A percentile compares a stretch with the other conserved stretches of the same genome.
Evolutionary conservation across 2,797 vertebrate genomes (phyloP).

Genomic region (Phalanger gymnotis): DNA sequence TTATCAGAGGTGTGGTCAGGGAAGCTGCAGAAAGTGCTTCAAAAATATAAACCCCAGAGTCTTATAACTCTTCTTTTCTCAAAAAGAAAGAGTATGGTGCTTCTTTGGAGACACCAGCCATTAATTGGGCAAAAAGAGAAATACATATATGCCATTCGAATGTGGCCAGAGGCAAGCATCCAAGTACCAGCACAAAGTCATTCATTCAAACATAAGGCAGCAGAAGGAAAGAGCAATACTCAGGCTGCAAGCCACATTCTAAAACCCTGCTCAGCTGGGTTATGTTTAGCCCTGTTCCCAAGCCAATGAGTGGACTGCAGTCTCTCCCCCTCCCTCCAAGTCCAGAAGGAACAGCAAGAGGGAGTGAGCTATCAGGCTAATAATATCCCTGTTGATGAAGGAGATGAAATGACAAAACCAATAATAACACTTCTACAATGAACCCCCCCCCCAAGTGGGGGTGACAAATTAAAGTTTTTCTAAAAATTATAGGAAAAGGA

Average conservation of each 20-base stretch:
- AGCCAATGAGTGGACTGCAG: neutral
- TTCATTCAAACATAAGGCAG: conserved; percentile 42
- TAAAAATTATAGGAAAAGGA: neutral
- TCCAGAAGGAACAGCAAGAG: neutral
- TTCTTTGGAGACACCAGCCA: conserved; percentile 57
- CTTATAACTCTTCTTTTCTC: conserved; percentile 38
- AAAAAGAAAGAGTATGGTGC: conserved; percentile 52
- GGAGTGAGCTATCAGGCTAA: neutral
- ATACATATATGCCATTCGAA: conserved; percentile 14
- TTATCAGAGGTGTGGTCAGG: no score
- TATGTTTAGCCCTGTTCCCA: neutral
- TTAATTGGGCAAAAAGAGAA: conserved; percentile 58
- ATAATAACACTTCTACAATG: neutral
- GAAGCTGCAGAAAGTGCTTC: neutral
- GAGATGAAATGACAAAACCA: neutral
- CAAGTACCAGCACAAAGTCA: conserved; percentile 58
- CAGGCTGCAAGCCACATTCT: conserved; percentile 18
- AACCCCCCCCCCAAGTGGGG: neutral
- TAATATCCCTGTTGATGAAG: neutral
- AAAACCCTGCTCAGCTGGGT: neutral
- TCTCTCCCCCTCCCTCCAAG: neutral
- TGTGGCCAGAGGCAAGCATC: conserved; percentile 51
- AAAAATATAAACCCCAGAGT: neutral
- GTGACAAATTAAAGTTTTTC: neutral
- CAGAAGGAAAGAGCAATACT: conserved; percentile 57